phyloP scores from a whole-genome alignment of 35 echinoderm and acorn worm genomes.

The Stichopus chloronotus region DNA sequence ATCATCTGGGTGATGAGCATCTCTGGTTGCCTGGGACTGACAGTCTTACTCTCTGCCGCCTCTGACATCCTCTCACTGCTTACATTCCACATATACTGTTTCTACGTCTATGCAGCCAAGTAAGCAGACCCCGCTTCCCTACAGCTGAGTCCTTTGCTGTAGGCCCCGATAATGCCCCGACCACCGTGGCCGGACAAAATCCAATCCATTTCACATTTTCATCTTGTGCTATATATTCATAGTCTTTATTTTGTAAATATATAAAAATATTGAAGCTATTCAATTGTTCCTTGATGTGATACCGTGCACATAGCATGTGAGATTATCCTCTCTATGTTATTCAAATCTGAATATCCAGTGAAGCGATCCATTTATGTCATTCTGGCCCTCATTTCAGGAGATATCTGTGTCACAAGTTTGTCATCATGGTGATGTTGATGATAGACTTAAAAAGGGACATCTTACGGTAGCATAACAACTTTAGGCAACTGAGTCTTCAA shows the following conservation, averaged over 20 bases:
- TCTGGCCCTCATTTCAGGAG: no score
- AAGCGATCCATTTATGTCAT: no score
- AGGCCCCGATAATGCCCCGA: not conserved
- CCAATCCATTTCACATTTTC: not conserved
- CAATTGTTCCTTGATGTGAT: not conserved
- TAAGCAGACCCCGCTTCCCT: constrained; percentile 12
- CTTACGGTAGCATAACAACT: no score
- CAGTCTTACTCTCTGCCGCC: constrained; percentile 69
- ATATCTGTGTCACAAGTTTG: no score
- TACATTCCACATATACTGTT: constrained; percentile 97
- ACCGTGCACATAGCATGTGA: no score
- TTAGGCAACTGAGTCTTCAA: no score
- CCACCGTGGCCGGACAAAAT: not conserved
- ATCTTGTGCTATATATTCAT: not conserved
- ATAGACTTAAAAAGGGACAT: no score
- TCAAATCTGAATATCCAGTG: no score
- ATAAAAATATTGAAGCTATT: not conserved
- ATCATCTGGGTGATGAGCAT: constrained; percentile 77
- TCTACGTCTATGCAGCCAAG: constrained; percentile 99
- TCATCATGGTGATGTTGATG: no score
- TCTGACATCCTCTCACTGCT: constrained; percentile 80
- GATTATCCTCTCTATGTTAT: no score
- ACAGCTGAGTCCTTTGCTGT: not conserved
- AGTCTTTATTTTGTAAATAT: not conserved
- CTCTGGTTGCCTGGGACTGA: constrained; percentile 82